Base-by-base conservation (phyloP, 2,113 vertebrate species). In the Oxygymnocypris stewartii region DNA sequence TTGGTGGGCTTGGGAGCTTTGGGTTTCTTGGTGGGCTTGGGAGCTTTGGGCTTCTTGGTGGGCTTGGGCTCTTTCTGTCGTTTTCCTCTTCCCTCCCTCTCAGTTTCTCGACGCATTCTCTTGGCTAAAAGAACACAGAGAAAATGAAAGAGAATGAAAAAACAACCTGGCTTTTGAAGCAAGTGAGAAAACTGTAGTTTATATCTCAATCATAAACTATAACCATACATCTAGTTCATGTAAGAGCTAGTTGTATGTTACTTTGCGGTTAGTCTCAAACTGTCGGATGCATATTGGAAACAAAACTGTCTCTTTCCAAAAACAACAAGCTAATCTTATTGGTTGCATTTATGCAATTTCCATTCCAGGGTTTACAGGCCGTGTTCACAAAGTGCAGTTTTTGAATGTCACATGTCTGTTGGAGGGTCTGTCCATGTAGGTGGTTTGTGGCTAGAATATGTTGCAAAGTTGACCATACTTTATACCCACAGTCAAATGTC, bases 11-110 rank as follows among this genome's bases (percentile, higher is more conserved):
- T n/a, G n/a, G n/a, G n/a, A n/a, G n/a, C n/a, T n/a, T n/a, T n/a
- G n/a, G n/a, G n/a, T n/a, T n/a, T n/a, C n/a, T n/a, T 94, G 57
- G 93, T 94, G 40, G 88, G 49, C 79, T 79, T 89, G 16, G 86
- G 84, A 16, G 57, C 85, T 51, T 88, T 89, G 25, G 90, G 90
- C 73, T 88, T 89, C 84, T 92, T 88, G 0, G 90, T 90, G 31
- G 89, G 90, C 37, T 92, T 89, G 16, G 86, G 93, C 82, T 94
- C 92, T 82, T 94, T 95, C 86, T 94, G 93, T 69, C 93, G 94
- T 92, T 95, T 95, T 9, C 89, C 93, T 61, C 90, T 87, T 40
- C 79, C 90, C 23, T 94, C 93, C 0, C 94, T 91, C 54, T 86
- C 79, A 4, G 90, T 87, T 2, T 87, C 92, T 91, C 93, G 93